phyloP scores from a whole-genome alignment of 2,113 vertebrate genomes.

The Redunca redunca region DNA sequence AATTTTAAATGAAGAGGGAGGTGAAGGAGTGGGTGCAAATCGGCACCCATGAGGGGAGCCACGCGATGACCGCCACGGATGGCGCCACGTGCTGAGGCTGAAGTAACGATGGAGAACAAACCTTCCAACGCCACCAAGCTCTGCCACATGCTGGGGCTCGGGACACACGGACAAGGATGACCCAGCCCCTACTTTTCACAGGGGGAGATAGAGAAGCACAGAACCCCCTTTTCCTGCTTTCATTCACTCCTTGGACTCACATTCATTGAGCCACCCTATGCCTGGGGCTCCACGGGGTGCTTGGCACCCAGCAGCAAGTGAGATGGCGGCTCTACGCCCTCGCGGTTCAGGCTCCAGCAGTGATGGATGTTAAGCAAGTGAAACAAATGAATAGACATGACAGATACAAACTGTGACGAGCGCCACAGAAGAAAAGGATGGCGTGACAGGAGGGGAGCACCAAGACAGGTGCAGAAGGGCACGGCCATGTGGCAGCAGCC shows the following conservation, averaged over 20 bases:
- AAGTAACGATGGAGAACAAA: background rate
- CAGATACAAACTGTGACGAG: fast-evolving
- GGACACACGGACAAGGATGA: background rate
- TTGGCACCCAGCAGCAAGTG: fast-evolving
- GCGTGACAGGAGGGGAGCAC: too few species aligned
- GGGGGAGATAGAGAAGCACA: background rate
- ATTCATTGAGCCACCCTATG: fast-evolving
- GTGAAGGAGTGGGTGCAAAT: fast-evolving
- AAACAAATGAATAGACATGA: background rate
- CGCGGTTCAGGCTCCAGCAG: fast-evolving
- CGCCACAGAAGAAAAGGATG: background rate
- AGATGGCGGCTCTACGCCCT: background rate
- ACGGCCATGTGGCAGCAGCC: fast-evolving
- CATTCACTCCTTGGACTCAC: background rate
- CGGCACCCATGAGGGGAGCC: fast-evolving
- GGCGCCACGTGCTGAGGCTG: fast-evolving
- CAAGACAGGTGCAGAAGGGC: background rate
- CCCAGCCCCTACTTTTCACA: background rate
- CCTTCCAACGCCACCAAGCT: too few species aligned
- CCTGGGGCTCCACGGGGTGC: fast-evolving
- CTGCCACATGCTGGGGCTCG: background rate
- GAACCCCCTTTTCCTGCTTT: too few species aligned
- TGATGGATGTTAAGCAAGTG: fast-evolving
- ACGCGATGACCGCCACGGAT: fast-evolving
- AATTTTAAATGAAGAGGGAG: background rate